A percentile compares a stretch with the other conserved stretches of the same genome.
phyloP scores from a whole-genome alignment of 2,113 vertebrate species.

The Notechis scutatus region DNA sequence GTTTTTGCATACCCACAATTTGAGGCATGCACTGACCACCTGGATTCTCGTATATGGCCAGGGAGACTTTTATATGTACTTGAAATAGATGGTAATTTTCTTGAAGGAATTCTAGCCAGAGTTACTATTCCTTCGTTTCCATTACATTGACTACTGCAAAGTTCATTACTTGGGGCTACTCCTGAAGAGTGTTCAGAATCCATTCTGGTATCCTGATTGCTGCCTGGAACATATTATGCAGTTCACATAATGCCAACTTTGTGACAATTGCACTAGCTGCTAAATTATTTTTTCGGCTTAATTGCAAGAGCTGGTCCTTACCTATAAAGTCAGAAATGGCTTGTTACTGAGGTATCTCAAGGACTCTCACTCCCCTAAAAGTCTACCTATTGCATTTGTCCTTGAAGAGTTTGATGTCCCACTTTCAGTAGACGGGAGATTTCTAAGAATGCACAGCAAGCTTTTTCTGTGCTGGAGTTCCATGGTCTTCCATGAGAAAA shows the following conservation, averaged over 20 bases:
- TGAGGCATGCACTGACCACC: not conserved
- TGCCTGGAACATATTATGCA: not conserved
- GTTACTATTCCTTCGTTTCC: not conserved
- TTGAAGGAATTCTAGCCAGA: not conserved
- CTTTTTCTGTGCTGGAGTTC: not conserved
- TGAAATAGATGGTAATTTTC: not conserved
- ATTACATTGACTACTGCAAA: not conserved
- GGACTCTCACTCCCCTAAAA: not conserved
- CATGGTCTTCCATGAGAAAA: not conserved
- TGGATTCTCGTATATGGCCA: not conserved
- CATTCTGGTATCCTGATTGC: not conserved
- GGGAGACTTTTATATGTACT: not conserved
- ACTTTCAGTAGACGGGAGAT: not conserved
- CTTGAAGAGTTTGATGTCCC: not conserved
- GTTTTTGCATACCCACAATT: not conserved
- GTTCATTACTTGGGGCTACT: not conserved
- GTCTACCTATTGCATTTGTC: not conserved
- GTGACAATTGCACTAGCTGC: not conserved
- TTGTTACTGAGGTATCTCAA: not conserved
- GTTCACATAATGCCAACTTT: not conserved
- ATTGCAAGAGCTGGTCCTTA: not conserved
- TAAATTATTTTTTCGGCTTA: not conserved
- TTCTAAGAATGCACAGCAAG: not conserved
- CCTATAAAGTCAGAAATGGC: not conserved
- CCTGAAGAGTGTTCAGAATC: not conserved